Base-by-base conservation (phyloP, 2,888 invertebrate genomes). In the Cheilosia variabilis region DNA sequence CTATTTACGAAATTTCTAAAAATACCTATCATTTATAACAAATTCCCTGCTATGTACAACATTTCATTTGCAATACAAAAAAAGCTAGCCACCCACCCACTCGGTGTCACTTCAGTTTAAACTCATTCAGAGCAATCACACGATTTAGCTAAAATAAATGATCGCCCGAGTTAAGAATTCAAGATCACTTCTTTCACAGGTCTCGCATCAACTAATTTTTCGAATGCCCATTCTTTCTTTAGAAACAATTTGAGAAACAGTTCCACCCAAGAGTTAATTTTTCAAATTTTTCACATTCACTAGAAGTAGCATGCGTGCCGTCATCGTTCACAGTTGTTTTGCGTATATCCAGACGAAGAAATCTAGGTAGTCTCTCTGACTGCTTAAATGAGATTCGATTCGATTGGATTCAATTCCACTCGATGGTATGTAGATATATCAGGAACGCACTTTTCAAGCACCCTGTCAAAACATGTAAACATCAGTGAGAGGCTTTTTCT, bases 401-500 rank as follows among this genome's bases (percentile, higher is more conserved):
- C 47, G 80, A 80, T 37, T 7, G 17, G 80, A 80, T 37, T 13
- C 37, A 13, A 37, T 80, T 86, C 80, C 17, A 47, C n/a, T 47
- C 45, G 43, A 69, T 65, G 58, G 81, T 57, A 53, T 69, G 58
- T 69, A 37, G 37, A 37, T 53, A 53, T 55, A 76, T 72, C 71
- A 60, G 34, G 76, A 81, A 77, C 71, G 77, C 63, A 81, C 77
- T 80, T 81, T 81, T 81, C 81, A 81, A 81, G 83, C 88, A 90
- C 88, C 89, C 89, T 92, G 92, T 91, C 91, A 91, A 91, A 91
- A 91, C 91, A 91, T 88, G 89, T 92, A 91, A 91, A 91, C 91
- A 91, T 84, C 79, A 79, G 43, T 52, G 41, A 63, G 65, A 58
- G 66, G 41, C 27, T 27, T 63, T 60, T 34, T 34, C 34, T 34